A percentile compares a stretch with the other conserved stretches of the same genome.
Evolutionary conservation across 2,888 invertebrate species (phyloP).

Genomic region (Eilema sororculum): DNA sequence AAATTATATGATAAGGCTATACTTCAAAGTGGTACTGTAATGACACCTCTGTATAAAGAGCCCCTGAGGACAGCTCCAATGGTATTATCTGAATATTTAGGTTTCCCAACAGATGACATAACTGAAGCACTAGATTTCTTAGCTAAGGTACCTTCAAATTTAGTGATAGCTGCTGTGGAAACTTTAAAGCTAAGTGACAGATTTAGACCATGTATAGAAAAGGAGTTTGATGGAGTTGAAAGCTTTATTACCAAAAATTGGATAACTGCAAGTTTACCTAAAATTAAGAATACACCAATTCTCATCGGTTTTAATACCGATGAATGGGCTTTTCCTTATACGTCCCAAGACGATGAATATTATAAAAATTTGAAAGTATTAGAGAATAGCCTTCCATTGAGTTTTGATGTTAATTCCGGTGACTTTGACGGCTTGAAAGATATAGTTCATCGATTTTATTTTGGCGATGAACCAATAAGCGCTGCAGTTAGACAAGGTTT

Average conservation of each 20-base stretch:
- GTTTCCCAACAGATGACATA: constrained; percentile 11
- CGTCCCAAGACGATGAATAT: constrained; percentile 29
- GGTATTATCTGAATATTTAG: constrained; percentile 15
- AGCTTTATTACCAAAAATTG: constrained; percentile 13
- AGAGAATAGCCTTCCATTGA: constrained; percentile 27
- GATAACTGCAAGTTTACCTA: constrained; percentile 17
- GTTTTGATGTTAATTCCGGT: constrained; percentile 43
- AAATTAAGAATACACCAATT: constrained; percentile 13
- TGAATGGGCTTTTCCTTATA: constrained; percentile 48
- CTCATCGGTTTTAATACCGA: constrained; percentile 34
- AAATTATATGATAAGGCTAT: constrained; percentile 58
- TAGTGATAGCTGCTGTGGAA: constrained; percentile 16
- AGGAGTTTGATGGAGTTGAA: constrained; percentile 23
- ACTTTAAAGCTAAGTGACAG: background rate
- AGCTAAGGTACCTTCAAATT: constrained; percentile 2
- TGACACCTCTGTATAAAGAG: constrained; percentile 1
- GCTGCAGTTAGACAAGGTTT: constrained; percentile 43
- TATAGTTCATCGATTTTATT: constrained; percentile 59
- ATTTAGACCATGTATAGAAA: constrained; percentile 23
- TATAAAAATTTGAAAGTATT: constrained; percentile 50
- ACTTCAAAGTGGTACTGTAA: constrained; percentile 35
- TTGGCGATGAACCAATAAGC: constrained; percentile 56
- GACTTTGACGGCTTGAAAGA: constrained; percentile 44
- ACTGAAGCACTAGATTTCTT: constrained; percentile 20
- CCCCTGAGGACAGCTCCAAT: constrained; percentile 16